Base-by-base conservation (phyloP, 2,797 vertebrate species). In the Glyptemys insculpta region DNA sequence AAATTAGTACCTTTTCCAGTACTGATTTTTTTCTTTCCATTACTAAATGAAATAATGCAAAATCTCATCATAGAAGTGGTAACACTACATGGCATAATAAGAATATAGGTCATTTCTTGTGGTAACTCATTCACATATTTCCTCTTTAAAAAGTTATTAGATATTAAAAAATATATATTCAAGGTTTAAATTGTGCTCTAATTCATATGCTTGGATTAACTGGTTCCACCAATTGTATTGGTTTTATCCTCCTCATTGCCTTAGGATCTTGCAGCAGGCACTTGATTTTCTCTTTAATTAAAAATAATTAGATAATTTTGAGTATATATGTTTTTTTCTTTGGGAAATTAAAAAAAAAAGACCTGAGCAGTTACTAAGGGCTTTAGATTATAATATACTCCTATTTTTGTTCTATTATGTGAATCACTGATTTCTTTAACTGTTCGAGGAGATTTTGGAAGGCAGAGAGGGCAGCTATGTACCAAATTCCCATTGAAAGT, bases 391-490 rank as follows among this genome's bases (percentile, higher is more conserved):
- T 31, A 65, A 21, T 59, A 44, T 34, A 53, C 27, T 80, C 34
- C 52, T 41, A 41, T 37, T 74, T 74, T 74, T 74, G 10, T 87
- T 53, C 10, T 47, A n/a, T 52, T 0, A 2, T 49, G 2, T 52
- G 53, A 29, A 31, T 86, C 79, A 44, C 44, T 85, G 29, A 11
- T n/a, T 74, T 88, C 78, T 89, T 3, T 83, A 79, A 49, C 3
- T 37, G 4, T 83, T 37, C 8, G 18, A 19, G 34, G 62, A 68
- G 34, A 79, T 81, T 87, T 91, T 82, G 37, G 57, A 79, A 90
- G 79, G 25, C 53, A 81, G 54, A 90, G 37, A 4, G 1, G 62
- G 34, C 3, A 88, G 27, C 56, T 0, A 0, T 21, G 7, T 56
- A 10, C 21, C 6, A 37, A 31, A 50, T 16, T 79, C 21, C 41